phyloP scores from a whole-genome alignment of 2,113 vertebrate species.

The Lagenorhynchus albirostris region DNA sequence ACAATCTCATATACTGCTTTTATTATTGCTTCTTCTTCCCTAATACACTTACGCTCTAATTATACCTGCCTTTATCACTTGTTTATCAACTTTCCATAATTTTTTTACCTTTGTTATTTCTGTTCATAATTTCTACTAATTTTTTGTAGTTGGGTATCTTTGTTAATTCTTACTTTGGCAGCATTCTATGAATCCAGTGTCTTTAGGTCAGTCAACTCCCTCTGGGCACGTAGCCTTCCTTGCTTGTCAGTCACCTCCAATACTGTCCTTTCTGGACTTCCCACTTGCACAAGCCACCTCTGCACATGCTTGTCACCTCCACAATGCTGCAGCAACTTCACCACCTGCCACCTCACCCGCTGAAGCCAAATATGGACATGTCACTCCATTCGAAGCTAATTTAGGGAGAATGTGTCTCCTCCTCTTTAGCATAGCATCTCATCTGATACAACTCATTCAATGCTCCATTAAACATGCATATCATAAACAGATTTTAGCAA shows the following conservation, averaged over 20 bases:
- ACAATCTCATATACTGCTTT: neutral
- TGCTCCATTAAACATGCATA: neutral
- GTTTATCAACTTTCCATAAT: neutral
- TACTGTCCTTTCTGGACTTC: neutral
- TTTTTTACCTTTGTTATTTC: neutral
- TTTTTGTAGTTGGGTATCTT: neutral
- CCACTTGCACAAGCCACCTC: neutral
- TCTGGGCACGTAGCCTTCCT: neutral
- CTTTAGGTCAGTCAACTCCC: neutral
- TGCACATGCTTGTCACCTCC: neutral
- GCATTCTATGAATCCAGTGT: neutral
- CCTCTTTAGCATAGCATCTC: neutral
- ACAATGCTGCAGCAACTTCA: neutral
- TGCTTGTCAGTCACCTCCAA: neutral
- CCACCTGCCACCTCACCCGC: neutral
- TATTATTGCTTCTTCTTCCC: neutral
- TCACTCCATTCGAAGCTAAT: neutral
- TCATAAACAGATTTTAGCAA: neutral
- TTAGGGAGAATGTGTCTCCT: neutral
- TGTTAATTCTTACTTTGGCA: neutral
- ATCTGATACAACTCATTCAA: neutral
- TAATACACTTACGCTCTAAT: neutral
- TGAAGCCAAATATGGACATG: neutral
- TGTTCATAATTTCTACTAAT: neutral
- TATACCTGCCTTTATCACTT: neutral